Percentiles rank a stretch among this genome's conserved stretches.
Evolutionary conservation across 2,888 invertebrate genomes (phyloP).

Genomic region (Agelastica alni): DNA sequence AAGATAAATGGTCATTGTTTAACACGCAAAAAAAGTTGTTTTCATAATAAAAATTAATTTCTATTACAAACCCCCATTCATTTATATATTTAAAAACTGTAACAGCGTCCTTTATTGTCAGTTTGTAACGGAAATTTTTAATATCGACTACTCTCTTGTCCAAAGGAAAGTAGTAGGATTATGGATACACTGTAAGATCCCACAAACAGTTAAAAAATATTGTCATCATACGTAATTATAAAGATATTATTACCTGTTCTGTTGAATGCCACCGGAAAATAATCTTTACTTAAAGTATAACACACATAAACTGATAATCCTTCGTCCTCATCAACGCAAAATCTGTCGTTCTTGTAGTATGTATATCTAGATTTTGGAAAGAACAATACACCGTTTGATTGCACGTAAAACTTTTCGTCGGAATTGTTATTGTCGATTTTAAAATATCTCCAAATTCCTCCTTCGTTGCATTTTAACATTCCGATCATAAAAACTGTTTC

Average conservation of each 20-base stretch:
- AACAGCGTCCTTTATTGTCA: too few species aligned
- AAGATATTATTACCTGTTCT: constrained; percentile 4
- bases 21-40: too few species aligned
- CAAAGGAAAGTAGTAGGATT: too few species aligned
- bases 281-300: constrained; percentile 17
- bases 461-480: constrained; percentile 23
- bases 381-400: constrained; percentile 40
- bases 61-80: too few species aligned
- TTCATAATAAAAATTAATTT: too few species aligned
- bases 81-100: too few species aligned
- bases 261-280: not conserved
- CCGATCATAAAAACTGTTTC: constrained; percentile 22
- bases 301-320: constrained; percentile 36
- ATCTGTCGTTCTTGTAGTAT: constrained; percentile 33
- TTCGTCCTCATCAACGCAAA: constrained; percentile 37
- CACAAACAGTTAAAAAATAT: too few species aligned
- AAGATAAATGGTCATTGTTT: too few species aligned
- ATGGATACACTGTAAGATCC: too few species aligned
- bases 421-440: constrained; percentile 28
- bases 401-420: constrained; percentile 38
- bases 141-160: too few species aligned
- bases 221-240: too few species aligned
- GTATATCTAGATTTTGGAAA: constrained; percentile 27
- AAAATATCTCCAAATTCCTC: constrained; percentile 22
- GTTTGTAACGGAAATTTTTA: too few species aligned